Evolutionary conservation across 2,797 vertebrate species (phyloP), one percentile per base, ranked within the genome.

Genomic region (Hydrocynus forskahlii): DNA sequence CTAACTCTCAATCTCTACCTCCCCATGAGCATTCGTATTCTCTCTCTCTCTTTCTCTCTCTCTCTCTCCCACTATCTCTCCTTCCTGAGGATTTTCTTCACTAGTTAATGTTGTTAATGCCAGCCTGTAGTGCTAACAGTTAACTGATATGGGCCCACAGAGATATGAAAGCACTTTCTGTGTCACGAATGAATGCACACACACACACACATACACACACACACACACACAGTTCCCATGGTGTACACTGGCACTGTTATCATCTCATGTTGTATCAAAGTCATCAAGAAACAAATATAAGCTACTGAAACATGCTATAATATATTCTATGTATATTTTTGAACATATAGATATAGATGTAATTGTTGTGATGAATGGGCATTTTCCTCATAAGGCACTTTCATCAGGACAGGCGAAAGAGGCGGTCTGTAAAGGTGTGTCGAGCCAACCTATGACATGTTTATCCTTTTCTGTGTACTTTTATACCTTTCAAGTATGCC

Each of bases 121-220:
- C 59, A 78, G 23, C 60, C 74, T 59, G 38, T 59, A 57, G 50
- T 80, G 68, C 60, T 70, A 63, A 64, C 64, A 45, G 23, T 43
- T 69, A 21, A 82, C 38, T 59, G 76, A 78, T 73, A 78, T 38
- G 43, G n/a, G 21, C 85, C 80, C 85, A 67, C 84, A 86, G 80
- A 76, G 40, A 81, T 70, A 55, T 70, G 29, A 23, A 25, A 80
- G 52, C 70, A 74, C 57, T 71, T 70, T 76, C 14, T 35, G 62
- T 75, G 29, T 59, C 70, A 25, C 14, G 45, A 81, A 78, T 45
- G 17, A 40, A 72, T 35, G 17, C 71, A 55, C n/a, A 35, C 52
- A 60, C 52, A 55, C 75, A 43, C 23, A 35, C 38, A 40, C 72
- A 43, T n/a, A n/a, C n/a, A n/a, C n/a, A n/a, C n/a, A n/a, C n/a